Conservation (phyloP, 2,888 invertebrate species). For the Hipparchia sbordonii region DNA sequence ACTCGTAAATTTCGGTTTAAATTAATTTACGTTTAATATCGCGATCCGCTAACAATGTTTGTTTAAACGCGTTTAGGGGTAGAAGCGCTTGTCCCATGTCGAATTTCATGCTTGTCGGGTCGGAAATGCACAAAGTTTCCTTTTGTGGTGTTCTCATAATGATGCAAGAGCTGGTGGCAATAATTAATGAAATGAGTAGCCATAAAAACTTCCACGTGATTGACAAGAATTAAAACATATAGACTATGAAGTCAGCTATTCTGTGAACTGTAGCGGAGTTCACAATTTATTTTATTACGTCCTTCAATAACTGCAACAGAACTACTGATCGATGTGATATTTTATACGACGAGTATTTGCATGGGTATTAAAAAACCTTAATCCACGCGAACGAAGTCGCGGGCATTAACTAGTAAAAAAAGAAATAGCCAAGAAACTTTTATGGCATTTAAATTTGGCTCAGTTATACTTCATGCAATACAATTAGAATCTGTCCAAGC, state of each 20-base stretch:
- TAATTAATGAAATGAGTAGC: background rate
- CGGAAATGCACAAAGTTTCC: constrained; percentile 83
- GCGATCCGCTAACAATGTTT: constrained; percentile 45
- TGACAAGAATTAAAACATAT: background rate
- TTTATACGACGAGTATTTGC: too few relatives aligned
- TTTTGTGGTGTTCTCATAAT: constrained; percentile 72
- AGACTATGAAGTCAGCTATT: background rate
- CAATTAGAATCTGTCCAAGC: too few relatives aligned
- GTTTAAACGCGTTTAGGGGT: constrained; percentile 49
- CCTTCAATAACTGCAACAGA: too few relatives aligned
- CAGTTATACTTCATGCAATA: too few relatives aligned
- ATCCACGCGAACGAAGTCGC: too few relatives aligned
- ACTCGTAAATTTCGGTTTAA: constrained; percentile 4
- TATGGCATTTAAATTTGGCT: too few relatives aligned
- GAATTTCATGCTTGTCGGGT: constrained; percentile 77
- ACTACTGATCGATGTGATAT: too few relatives aligned
- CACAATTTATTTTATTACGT: too few relatives aligned
- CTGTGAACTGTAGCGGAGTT: too few relatives aligned
- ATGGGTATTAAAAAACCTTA: too few relatives aligned
- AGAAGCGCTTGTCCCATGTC: constrained; percentile 51
- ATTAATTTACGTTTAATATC: constrained; percentile 27
- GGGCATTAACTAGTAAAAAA: too few relatives aligned
- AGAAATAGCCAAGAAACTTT: too few relatives aligned
- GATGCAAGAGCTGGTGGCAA: background rate
- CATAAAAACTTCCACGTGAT: background rate